Evolutionary conservation across 1,140 invertebrate genomes (phyloP).

Genomic region (Pogonomyrmex barbatus): DNA sequence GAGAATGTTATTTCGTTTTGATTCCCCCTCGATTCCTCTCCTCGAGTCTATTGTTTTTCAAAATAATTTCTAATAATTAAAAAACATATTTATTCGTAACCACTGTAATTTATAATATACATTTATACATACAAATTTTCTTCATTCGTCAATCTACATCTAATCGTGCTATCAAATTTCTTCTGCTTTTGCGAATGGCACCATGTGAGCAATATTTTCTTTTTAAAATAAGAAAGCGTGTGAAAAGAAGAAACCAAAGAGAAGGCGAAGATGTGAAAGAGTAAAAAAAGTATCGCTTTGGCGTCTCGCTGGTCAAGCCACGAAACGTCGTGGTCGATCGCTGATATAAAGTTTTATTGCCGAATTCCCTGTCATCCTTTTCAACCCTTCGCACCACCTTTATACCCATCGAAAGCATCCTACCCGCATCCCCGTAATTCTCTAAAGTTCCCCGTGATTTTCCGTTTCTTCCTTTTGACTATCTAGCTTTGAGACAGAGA

Average conservation of each 20-base stretch:
- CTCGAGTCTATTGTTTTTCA: background rate
- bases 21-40: background rate
- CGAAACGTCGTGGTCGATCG: slow-evolving; percentile 24
- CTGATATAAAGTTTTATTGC: slow-evolving; percentile 68
- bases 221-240: slow-evolving; percentile 25
- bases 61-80: background rate
- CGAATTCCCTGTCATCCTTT: slow-evolving; percentile 54
- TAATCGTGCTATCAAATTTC: background rate
- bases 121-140: background rate
- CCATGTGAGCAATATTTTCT: background rate
- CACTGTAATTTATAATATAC: background rate
- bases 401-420: slow-evolving; percentile 11
- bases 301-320: slow-evolving; percentile 48
- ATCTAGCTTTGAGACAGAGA: background rate
- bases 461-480: slow-evolving; percentile 27
- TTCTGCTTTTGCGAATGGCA: background rate
- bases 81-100: background rate
- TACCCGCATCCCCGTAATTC: background rate
- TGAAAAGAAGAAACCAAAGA: background rate
- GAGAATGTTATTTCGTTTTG: background rate
- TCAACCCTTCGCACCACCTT: slow-evolving; percentile 16
- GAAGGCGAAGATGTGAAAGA: background rate
- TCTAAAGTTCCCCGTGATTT: slow-evolving; percentile 7
- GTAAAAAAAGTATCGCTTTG: slow-evolving; percentile 15
- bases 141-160: background rate